Percentiles rank a stretch among this genome's conserved stretches.
Conservation (phyloP, 1,140 invertebrate species). For the Triops cancriformis region DNA sequence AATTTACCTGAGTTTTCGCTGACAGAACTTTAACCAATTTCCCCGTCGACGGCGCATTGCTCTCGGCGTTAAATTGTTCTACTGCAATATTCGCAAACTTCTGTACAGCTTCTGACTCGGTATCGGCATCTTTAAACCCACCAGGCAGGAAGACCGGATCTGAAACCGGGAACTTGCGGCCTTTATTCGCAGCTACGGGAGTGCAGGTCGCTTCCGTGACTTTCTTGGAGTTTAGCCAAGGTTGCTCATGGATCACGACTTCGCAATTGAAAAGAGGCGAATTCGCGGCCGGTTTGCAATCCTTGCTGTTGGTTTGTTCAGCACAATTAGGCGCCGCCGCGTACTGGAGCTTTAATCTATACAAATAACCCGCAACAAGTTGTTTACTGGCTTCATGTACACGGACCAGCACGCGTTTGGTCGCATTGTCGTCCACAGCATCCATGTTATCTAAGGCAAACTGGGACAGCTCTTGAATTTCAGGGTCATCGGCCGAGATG, state of each 20-base stretch:
- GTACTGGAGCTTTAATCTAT: conserved; percentile 43
- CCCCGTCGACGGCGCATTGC: background rate
- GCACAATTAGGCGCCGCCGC: conserved; percentile 42
- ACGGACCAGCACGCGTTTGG: conserved; percentile 31
- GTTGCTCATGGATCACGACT: background rate
- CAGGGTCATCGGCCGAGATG: background rate
- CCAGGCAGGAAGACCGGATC: background rate
- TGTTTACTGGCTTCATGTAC: conserved; percentile 38
- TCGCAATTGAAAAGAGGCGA: background rate
- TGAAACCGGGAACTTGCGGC: background rate
- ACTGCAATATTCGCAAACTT: background rate
- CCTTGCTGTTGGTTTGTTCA: background rate
- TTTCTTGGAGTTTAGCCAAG: background rate
- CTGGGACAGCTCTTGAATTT: background rate
- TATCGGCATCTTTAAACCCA: background rate
- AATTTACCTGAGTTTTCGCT: background rate
- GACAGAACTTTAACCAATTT: background rate
- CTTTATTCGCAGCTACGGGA: conserved; percentile 34
- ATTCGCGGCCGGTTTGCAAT: background rate
- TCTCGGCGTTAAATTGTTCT: background rate
- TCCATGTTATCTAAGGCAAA: conserved; percentile 20
- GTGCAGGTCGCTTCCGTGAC: conserved; percentile 33
- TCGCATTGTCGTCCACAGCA: conserved; percentile 18
- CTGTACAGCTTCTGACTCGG: background rate
- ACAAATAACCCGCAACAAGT: conserved; percentile 42